Evolutionary conservation across 2,888 invertebrate species (phyloP).

Genomic region (Nipponacmea schrenckii): DNA sequence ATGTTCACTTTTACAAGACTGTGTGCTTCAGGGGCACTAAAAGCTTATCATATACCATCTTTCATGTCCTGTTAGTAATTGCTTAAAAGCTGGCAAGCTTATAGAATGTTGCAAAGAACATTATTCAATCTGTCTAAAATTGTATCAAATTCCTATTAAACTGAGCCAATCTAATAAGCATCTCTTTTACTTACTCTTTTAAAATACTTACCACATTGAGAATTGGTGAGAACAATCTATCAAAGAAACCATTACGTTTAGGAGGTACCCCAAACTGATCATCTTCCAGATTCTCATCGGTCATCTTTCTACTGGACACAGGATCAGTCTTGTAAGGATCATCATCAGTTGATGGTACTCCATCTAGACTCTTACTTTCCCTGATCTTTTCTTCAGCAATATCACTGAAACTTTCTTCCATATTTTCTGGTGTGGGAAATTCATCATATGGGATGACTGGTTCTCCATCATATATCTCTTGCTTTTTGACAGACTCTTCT

Average conservation of each 20-base stretch:
- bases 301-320: constrained; percentile 33
- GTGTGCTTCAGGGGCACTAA: no score
- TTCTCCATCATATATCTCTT: not conserved
- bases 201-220: constrained; percentile 34
- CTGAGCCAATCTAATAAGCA: no score
- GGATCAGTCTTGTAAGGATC: constrained; percentile 27
- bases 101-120: no score
- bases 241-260: constrained; percentile 23
- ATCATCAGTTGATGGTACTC: constrained; percentile 12
- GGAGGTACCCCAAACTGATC: constrained; percentile 20
- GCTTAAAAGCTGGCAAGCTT: no score
- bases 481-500: not conserved
- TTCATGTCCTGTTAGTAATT: no score
- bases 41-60: no score
- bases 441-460: constrained; percentile 10
- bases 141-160: no score
- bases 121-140: no score
- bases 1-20: no score
- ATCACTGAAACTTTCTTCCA: constrained; percentile 1
- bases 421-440: constrained; percentile 13
- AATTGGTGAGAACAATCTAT: constrained; percentile 29
- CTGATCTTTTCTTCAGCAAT: constrained; percentile 5
- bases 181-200: no score
- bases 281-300: constrained; percentile 39
- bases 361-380: no score